A percentile compares a stretch with the other conserved stretches of the same genome.
phyloP scores from a whole-genome alignment of 2,888 invertebrate genomes.

The Hybos culiciformis region DNA sequence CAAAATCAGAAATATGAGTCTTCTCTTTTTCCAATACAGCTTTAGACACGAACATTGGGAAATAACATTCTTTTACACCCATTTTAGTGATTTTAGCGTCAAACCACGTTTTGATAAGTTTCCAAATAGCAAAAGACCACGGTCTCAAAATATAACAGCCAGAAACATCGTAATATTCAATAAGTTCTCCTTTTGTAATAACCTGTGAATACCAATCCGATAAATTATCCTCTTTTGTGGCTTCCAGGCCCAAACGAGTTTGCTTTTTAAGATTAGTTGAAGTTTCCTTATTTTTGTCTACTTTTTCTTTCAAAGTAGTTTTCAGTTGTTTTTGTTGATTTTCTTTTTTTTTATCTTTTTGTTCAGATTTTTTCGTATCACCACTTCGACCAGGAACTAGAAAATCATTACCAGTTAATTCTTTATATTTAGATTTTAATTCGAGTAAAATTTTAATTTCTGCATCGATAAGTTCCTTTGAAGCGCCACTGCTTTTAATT shows the following conservation, averaged over 20 bases:
- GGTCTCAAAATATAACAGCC: slow-evolving; percentile 97
- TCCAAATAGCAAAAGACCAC: slow-evolving; percentile 97
- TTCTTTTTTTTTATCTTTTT: slow-evolving; percentile 24
- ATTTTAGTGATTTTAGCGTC: slow-evolving; percentile 74
- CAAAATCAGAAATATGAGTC: slow-evolving; percentile 93
- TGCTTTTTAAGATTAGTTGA: slow-evolving; percentile 61
- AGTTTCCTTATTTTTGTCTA: too few relatives aligned
- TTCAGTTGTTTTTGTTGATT: slow-evolving; percentile 21
- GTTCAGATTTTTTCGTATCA: slow-evolving; percentile 20
- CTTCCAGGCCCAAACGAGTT: slow-evolving; percentile 86
- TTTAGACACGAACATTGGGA: slow-evolving; percentile 94
- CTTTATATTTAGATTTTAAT: slow-evolving; percentile 50
- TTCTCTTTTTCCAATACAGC: slow-evolving; percentile 90
- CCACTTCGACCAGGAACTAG: slow-evolving; percentile 33
- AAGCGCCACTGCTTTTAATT: slow-evolving; percentile 38
- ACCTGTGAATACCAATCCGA: slow-evolving; percentile 98
- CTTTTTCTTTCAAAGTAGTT: too few relatives aligned
- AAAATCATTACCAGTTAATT: slow-evolving; percentile 37
- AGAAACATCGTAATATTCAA: slow-evolving; percentile 98
- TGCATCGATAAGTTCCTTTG: slow-evolving; percentile 37
- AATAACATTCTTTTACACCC: slow-evolving; percentile 94
- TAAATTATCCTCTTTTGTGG: slow-evolving; percentile 80
- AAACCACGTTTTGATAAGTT: slow-evolving; percentile 73
- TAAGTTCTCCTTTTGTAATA: slow-evolving; percentile 86
- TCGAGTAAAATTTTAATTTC: slow-evolving; percentile 39